Base-by-base conservation (phyloP, 2,797 vertebrate genomes). In the Myiotriccus ornatus region DNA sequence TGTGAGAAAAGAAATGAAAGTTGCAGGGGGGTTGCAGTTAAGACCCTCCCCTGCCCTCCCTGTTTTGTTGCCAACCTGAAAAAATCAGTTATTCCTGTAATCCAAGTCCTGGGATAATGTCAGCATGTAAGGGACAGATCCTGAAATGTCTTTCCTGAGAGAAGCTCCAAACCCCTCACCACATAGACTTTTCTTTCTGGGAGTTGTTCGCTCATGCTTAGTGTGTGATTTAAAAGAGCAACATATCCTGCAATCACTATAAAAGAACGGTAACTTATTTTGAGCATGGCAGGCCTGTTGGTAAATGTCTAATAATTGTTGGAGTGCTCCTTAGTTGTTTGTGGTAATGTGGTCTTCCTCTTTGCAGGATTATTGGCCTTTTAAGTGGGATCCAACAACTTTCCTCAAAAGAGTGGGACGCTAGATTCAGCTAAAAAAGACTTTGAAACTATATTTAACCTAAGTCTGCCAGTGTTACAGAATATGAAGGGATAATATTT, bases 401-500 rank as follows among this genome's bases (percentile, higher is more conserved):
- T 96, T 96, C 55, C 93, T 97, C 90, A 89, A 94, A 97, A 97
- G 94, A 90, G 69, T 85, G 88, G 71, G 90, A 95, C 95, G 93
- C 44, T 92, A 91, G 89, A 95, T 89, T 68, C 76, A 93, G 83
- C 88, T 95, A 96, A 90, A 89, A 86, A 96, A 46, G 25, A 89
- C 95, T 97, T 95, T 93, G 95, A 97, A 97, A 97, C 94, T 5
- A 62, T 95, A 69, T 84, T 97, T 97, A 96, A 97, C 93, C 89
- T 91, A 84, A 95, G 90, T 84, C 76, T 97, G 82, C 84, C 57
- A 89, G 47, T 84, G 37, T 87, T 96, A 71, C 41, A 87, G 89
- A 95, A 91, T 67, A 65, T 14, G 46, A 97, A 96, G 84, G 46
- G 47, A 90, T 88, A 77, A 90, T 85, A 67, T 47, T 50, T 69